These are phyloP conservation scores for Rhinichthys klamathensis DNA, from an alignment of 2,113 vertebrate genomes.

Conservation along the genomic window DNA sequence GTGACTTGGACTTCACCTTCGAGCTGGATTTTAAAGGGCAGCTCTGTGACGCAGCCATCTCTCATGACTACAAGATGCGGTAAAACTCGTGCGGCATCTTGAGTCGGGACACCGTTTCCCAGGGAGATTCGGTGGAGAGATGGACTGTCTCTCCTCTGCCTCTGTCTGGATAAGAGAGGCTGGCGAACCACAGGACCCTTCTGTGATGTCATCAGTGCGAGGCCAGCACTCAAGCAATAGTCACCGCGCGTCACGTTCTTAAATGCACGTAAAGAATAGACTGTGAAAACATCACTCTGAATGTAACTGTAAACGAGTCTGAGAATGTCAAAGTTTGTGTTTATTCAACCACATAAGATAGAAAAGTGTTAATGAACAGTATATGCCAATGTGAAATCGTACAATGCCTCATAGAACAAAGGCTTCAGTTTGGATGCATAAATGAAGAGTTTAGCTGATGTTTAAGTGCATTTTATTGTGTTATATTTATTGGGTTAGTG, in stretches of 20 bases:
- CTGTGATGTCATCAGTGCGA: conserved; percentile 40
- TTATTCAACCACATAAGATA: conserved; percentile 44
- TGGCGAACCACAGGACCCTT: conserved; percentile 3
- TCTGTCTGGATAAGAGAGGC: conserved; percentile 42
- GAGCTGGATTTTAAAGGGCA: conserved; percentile 98
- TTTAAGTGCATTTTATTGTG: conserved; percentile 20
- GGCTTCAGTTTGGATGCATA: conserved; percentile 17
- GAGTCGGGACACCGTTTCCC: conserved; percentile 40
- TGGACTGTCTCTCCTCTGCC: conserved; percentile 26
- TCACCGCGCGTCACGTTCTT: conserved; percentile 38
- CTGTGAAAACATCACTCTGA: conserved; percentile 49
- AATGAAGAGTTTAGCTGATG: conserved; percentile 5
- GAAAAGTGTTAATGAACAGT: conserved; percentile 46
- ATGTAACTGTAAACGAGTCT: conserved; percentile 45
- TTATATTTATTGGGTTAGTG: conserved; percentile 14
- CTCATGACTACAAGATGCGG: conserved; percentile 98
- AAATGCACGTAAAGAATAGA: conserved; percentile 35
- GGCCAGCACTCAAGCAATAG: conserved; percentile 41
- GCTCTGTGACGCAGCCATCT: conserved; percentile 95
- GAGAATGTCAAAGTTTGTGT: conserved; percentile 46
- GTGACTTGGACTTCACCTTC: conserved; percentile 96
- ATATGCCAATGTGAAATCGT: conserved; percentile 7
- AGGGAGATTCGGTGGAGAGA: background rate
- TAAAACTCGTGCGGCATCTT: conserved; percentile 66
- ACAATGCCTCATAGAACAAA: conserved; percentile 17